These are phyloP conservation scores for Micoletzkya japonica DNA, from an alignment of 2,888 invertebrate genomes.

Conservation along the genomic window DNA sequence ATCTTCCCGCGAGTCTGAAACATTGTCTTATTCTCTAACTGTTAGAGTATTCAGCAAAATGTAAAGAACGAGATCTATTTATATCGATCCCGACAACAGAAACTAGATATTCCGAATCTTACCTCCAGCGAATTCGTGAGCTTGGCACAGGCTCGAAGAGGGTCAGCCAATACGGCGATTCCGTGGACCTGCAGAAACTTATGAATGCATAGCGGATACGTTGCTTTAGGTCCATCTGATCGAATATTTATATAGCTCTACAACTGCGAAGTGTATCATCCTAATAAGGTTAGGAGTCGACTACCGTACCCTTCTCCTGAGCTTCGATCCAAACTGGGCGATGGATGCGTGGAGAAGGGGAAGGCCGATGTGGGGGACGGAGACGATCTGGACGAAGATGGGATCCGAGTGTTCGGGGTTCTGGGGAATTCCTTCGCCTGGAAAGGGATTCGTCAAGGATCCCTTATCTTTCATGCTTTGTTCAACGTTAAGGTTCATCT, in stretches of 20 bases:
- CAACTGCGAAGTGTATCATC: too few species aligned
- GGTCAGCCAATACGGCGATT: not conserved
- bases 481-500: too few species aligned
- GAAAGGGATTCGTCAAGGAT: not conserved
- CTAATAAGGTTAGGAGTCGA: too few species aligned
- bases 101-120: not conserved
- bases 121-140: conserved; percentile 7
- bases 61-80: not conserved
- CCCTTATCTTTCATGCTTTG: not conserved
- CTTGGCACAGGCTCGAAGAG: not conserved
- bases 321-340: conserved; percentile 66
- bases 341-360: conserved; percentile 65
- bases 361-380: conserved; percentile 68
- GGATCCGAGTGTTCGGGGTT: not conserved
- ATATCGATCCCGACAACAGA: not conserved
- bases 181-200: not conserved
- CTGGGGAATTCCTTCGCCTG: not conserved
- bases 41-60: not conserved
- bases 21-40: too few species aligned
- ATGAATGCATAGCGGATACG: too few species aligned
- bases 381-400: conserved; percentile 68
- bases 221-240: too few species aligned
- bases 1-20: conserved; percentile 72
- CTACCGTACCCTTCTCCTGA: conserved; percentile 27
- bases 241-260: too few species aligned